phyloP scores from a whole-genome alignment of 2,113 vertebrate species.

The Pseudopodoces humilis region DNA sequence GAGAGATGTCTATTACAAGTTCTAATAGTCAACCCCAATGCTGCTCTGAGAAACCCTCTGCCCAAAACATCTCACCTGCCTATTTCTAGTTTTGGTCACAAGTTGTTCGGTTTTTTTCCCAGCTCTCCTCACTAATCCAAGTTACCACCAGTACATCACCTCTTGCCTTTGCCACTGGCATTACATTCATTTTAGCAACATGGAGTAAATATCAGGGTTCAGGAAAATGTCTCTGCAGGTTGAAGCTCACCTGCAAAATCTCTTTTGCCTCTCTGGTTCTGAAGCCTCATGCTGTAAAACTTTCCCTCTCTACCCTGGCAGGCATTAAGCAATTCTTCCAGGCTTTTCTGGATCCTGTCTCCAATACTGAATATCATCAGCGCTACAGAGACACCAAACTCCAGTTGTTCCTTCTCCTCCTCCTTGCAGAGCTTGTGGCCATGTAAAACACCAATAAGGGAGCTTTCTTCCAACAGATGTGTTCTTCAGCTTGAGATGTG shows the following conservation, averaged over 20 bases:
- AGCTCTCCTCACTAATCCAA: not conserved
- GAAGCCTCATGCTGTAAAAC: not conserved
- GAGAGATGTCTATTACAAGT: not conserved
- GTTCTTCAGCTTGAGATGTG: not conserved
- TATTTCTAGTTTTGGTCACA: not conserved
- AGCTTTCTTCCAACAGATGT: accelerated
- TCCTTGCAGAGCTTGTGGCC: not conserved
- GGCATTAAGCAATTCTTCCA: not conserved
- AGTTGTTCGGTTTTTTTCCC: not conserved
- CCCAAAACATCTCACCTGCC: not conserved
- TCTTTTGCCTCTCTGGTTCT: not conserved
- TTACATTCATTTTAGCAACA: not conserved
- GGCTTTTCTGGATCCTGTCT: not conserved
- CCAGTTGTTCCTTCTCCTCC: not conserved
- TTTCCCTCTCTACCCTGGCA: not conserved
- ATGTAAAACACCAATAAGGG: not conserved
- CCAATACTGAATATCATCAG: not conserved
- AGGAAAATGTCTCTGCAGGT: not conserved
- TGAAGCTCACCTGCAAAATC: not conserved
- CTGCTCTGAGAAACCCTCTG: not conserved
- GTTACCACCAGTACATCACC: not conserved
- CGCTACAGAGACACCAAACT: not conserved
- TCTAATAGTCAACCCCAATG: not conserved
- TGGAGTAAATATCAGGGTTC: not conserved
- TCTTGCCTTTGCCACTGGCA: not conserved